Evolutionary conservation across 1,140 invertebrate genomes (phyloP), one percentile per base, ranked within the genome.

Genomic region (Drosophila tropicalis): DNA sequence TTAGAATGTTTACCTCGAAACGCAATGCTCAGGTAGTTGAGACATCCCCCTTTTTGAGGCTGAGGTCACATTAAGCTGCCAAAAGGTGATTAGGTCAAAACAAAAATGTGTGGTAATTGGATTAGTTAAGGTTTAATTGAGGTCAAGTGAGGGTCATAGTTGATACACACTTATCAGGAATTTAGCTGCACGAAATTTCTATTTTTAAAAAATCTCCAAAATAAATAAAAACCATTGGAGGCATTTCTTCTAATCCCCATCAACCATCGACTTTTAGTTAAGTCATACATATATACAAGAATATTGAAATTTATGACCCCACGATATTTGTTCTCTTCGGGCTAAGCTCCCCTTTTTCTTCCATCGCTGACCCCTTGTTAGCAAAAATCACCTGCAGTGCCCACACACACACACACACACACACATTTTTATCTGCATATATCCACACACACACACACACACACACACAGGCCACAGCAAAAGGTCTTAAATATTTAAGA

Each of bases 311-410:
- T 85, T 85, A 85, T 82, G 57, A 74, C 62, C n/a, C 65, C 51
- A 32, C 70, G 47, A 70, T 58, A 68, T 70, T 72, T 72, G 63
- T 76, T 64, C 58, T 47, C 65, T 19, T 62, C 25, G 19, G 17
- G 15, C 60, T 63, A 32, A 13, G 34, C 10, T 1, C 4, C 44
- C 41, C 56, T 55, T 36, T 75, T 62, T 65, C 15, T 79, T 51
- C 44, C 61, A 36, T 60, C 47, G 64, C 61, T 85, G 81, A 85
- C 82, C 82, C 77, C 83, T 76, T 84, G 81, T 85, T 81, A 85
- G 79, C 82, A 65, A 82, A 51, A 82, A 85, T 87, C 79, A 82
- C 82, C 82, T 85, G 82, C 82, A 82, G 82, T 72, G 82, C 79
- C 61, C 72, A 71, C 68, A 69, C 44, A 47, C 15, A 47, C 1